Conservation (phyloP, 2,888 invertebrate genomes). For the Cataglyphis albicans region DNA sequence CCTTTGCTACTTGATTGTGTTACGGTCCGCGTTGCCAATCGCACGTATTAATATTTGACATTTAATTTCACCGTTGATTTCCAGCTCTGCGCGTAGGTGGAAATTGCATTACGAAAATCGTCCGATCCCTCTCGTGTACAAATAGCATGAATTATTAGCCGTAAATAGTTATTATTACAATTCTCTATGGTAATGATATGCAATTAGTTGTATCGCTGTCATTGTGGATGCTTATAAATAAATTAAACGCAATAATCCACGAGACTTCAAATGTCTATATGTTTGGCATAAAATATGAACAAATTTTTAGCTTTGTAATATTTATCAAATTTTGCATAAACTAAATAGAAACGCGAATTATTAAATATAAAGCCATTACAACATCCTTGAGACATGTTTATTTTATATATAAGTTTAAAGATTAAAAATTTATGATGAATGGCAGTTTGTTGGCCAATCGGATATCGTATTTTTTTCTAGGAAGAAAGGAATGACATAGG, state of each 20-base stretch:
- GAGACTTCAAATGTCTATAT: neutral
- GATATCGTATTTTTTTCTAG: slow-evolving; percentile 1
- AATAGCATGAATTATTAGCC: slow-evolving; percentile 34
- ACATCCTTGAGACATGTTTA: neutral
- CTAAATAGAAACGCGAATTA: neutral
- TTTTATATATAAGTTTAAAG: neutral
- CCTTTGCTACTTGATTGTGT: slow-evolving; percentile 59
- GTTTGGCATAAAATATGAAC: neutral
- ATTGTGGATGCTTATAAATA: slow-evolving; percentile 21
- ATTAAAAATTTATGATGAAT: slow-evolving; percentile 52
- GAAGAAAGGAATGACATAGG: slow-evolving; percentile 26
- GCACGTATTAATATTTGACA: slow-evolving; percentile 67
- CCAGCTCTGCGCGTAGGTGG: slow-evolving; percentile 37
- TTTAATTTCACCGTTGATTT: slow-evolving; percentile 58
- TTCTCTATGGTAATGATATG: slow-evolving; percentile 39
- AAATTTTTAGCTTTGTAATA: neutral
- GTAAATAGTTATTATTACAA: slow-evolving; percentile 29
- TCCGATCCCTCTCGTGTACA: slow-evolving; percentile 26
- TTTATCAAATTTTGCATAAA: slow-evolving; percentile 1
- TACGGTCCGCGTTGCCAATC: slow-evolving; percentile 50
- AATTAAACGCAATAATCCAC: slow-evolving; percentile 11
- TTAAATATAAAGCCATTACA: neutral
- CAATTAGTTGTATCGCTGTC: slow-evolving; percentile 16
- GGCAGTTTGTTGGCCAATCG: slow-evolving; percentile 22
- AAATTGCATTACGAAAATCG: slow-evolving; percentile 29